phyloP scores from a whole-genome alignment of 2,113 vertebrate species.

The Megalops atlanticus region DNA sequence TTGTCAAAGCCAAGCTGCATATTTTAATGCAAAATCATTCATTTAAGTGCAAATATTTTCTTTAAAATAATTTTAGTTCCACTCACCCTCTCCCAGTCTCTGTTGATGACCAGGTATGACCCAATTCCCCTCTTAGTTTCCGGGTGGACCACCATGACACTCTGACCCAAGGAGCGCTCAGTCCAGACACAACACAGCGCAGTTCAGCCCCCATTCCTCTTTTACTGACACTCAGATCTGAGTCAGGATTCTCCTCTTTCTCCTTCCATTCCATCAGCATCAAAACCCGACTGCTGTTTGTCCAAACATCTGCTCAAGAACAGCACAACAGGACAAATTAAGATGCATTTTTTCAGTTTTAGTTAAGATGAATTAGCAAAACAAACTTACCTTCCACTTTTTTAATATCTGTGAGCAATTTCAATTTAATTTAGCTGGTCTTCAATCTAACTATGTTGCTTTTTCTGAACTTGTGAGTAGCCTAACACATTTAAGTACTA shows the following conservation, averaged over 20 bases:
- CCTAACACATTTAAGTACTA: neutral
- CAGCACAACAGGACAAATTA: neutral
- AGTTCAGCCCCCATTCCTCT: neutral
- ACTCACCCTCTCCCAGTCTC: constrained; percentile 13
- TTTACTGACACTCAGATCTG: neutral
- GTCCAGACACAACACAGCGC: constrained; percentile 14
- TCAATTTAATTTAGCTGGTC: no score
- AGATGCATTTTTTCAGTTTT: neutral
- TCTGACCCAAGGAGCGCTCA: constrained; percentile 1
- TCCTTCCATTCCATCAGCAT: neutral
- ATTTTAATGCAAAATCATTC: neutral
- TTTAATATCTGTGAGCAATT: neutral
- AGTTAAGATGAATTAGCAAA: no score
- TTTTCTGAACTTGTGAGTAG: no score
- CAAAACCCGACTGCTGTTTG: neutral
- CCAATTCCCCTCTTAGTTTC: no score
- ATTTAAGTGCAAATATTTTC: neutral
- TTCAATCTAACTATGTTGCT: no score
- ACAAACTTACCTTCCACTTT: no score
- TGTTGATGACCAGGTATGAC: constrained; percentile 3
- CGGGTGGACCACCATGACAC: neutral
- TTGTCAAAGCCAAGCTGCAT: neutral
- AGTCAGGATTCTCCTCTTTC: neutral
- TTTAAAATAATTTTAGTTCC: no score
- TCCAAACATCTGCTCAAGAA: constrained; percentile 21